phyloP scores from a whole-genome alignment of 2,113 vertebrate species.

The Ariopsis seemanni region DNA sequence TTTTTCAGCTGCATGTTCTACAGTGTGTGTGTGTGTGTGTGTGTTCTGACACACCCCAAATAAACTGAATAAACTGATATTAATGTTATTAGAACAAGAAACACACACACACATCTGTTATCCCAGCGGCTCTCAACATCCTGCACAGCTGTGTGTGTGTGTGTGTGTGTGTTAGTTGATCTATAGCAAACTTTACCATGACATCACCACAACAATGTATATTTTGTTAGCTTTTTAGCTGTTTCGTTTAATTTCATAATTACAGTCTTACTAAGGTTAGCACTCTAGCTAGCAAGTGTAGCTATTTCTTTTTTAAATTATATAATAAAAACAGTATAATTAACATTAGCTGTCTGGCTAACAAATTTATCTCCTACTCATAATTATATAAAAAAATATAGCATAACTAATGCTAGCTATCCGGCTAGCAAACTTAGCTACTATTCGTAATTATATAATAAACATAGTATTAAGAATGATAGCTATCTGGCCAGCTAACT shows the following conservation, averaged over 20 bases:
- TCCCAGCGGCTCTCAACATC: too few species aligned
- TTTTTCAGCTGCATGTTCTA: not conserved
- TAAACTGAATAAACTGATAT: conserved; percentile 6
- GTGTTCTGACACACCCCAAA: not conserved
- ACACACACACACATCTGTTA: not conserved
- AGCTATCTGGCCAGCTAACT: not conserved
- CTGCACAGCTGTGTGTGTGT: not conserved
- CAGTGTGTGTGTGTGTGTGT: conserved; percentile 16
- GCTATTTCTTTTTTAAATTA: not conserved
- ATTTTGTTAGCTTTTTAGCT: not conserved
- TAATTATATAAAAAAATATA: not conserved
- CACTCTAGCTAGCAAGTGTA: not conserved
- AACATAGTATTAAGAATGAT: not conserved
- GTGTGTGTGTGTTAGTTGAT: not conserved
- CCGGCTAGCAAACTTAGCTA: not conserved
- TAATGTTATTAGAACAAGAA: not conserved
- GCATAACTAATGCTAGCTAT: too few species aligned
- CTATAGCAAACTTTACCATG: not conserved
- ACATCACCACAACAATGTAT: not conserved
- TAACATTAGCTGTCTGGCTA: not conserved
- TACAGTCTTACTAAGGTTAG: not conserved
- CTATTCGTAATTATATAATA: not conserved
- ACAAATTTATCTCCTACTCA: not conserved
- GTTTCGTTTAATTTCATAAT: not conserved
- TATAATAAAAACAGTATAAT: not conserved